Base-by-base conservation (phyloP, 2,888 invertebrate species). In the Netelia inedita region DNA sequence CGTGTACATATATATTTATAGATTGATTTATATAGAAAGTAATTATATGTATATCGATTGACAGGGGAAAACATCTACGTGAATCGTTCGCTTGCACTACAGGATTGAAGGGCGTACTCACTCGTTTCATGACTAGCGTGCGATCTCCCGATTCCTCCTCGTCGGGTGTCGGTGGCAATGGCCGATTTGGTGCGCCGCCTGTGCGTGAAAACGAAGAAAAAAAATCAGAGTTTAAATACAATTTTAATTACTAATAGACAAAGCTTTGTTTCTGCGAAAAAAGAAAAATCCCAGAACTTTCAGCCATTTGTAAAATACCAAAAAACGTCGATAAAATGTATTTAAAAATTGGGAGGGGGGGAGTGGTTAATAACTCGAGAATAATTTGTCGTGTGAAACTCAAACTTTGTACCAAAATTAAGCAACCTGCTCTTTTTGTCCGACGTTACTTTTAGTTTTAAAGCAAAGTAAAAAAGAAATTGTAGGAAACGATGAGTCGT, bases 101-200 rank as follows among this genome's bases (percentile, higher is more conserved):
- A 53, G 69, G 35, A 79, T 74, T 41, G 55, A 74, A 76, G 35
- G 72, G 79, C 83, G 63, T 88, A 96, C 97, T 96, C 94, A 98
- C 98, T 96, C 98, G 95, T 94, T 98, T 96, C 95, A 98, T 97
- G 92, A 98, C 98, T 94, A 98, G 96, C 82, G 98, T 98, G 92
- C 98, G 96, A 94, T 98, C 98, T 79, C 97, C 96, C 90, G 95
- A 95, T 94, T 97, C 97, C 94, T 98, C 98, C 92, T 98, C 98
- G 93, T 98, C 98, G 57, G 98, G 98, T 74, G 98, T 98, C 72
- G 98, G 98, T 79, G 98, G 98, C 91, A 98, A 95, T 74, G 98
- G 98, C 89, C 98, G 96, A 93, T 98, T 98, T 85, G 98, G 98
- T 89, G 98, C 97, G 78, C 97, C 96, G 82, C 96, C 96, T 88